These are phyloP conservation scores for Drosophila repleta DNA, from an alignment of 1,140 invertebrate genomes.

Conservation along the genomic window DNA sequence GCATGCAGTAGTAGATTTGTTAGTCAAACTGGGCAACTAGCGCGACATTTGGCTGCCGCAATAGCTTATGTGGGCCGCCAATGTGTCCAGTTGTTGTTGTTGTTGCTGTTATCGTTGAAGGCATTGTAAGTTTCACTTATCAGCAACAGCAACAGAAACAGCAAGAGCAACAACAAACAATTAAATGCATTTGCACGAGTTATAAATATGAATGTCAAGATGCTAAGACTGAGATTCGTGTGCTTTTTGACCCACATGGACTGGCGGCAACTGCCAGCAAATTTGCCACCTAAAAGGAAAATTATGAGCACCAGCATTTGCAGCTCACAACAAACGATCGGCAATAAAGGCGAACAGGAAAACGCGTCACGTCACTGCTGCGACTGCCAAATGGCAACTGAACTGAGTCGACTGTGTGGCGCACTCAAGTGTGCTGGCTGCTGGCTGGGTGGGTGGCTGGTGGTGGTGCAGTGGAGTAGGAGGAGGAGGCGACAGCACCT, in stretches of 20 bases:
- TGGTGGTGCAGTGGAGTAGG: neutral
- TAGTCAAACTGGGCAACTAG: slow-evolving; percentile 10
- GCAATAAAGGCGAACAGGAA: slow-evolving; percentile 39
- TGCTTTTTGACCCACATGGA: slow-evolving; percentile 74
- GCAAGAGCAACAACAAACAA: slow-evolving; percentile 54
- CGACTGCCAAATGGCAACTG: slow-evolving; percentile 63
- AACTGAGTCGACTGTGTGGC: slow-evolving; percentile 14
- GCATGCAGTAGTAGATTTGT: slow-evolving; percentile 58
- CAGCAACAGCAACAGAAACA: too few species aligned
- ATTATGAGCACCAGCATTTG: slow-evolving; percentile 77
- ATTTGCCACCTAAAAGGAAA: slow-evolving; percentile 75
- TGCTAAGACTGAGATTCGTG: slow-evolving; percentile 52
- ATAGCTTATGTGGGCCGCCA: slow-evolving; percentile 22
- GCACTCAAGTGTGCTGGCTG: slow-evolving; percentile 13
- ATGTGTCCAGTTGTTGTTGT: slow-evolving; percentile 2
- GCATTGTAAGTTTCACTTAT: slow-evolving; percentile 69
- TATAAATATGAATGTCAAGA: slow-evolving; percentile 80
- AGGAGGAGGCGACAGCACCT: slow-evolving; percentile 20
- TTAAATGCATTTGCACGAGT: slow-evolving; percentile 69
- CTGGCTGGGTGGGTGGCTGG: neutral
- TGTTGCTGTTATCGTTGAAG: slow-evolving; percentile 8
- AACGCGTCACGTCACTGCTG: slow-evolving; percentile 65
- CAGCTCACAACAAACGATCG: slow-evolving; percentile 25
- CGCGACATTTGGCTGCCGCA: slow-evolving; percentile 13
- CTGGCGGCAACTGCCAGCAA: slow-evolving; percentile 68